A percentile compares a stretch with the other conserved stretches of the same genome.
phyloP scores from a whole-genome alignment of 2,797 vertebrate genomes.

The Sebastolobus altivelis region DNA sequence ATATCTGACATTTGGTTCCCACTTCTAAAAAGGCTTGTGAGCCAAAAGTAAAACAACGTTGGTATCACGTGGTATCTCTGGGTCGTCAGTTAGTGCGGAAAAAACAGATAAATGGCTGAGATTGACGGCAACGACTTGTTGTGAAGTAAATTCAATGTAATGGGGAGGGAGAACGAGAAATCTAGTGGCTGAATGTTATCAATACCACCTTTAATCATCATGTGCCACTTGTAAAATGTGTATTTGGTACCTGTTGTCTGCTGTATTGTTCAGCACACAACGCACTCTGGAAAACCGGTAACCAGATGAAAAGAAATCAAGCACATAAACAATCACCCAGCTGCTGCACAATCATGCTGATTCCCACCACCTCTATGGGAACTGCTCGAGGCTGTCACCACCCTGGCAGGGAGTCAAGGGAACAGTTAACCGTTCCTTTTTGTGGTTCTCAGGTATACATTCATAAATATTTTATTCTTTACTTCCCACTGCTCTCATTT shows the following conservation, averaged over 20 bases:
- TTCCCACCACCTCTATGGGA: not conserved
- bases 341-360: not conserved
- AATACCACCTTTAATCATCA: not conserved
- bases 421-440: not conserved
- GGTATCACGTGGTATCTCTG: no score
- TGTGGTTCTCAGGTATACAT: not conserved
- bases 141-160: not conserved
- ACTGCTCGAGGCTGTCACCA: not conserved
- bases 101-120: no score
- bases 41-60: no score
- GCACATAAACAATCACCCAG: not conserved
- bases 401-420: not conserved
- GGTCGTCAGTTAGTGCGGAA: no score
- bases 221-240: not conserved
- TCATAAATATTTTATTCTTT: constrained; percentile 13
- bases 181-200: no score
- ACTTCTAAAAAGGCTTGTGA: no score
- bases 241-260: not conserved
- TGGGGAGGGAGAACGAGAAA: no score
- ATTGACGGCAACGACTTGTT: no score
- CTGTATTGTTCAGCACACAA: not conserved
- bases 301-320: not conserved
- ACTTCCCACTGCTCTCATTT: not conserved
- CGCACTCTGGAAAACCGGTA: no score
- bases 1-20: no score